Evolutionary conservation across 2,113 vertebrate genomes (phyloP).

Genomic region (Bolborhynchus lineola): DNA sequence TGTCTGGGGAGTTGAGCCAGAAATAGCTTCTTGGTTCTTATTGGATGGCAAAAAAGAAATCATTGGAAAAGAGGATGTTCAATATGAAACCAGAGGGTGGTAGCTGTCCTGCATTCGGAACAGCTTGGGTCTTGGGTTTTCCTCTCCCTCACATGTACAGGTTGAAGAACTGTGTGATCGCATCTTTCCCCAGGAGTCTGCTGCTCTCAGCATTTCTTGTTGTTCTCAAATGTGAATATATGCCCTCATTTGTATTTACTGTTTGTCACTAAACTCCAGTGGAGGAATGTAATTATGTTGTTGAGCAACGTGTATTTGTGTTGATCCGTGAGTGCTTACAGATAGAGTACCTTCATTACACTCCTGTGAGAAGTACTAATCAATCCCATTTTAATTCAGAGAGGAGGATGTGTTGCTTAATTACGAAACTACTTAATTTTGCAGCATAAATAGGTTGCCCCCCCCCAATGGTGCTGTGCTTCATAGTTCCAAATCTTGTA

Average conservation of each 20-base stretch:
- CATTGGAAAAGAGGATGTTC: neutral
- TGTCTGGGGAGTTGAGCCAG: neutral
- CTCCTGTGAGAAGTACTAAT: neutral
- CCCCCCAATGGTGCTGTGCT: neutral
- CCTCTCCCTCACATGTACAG: neutral
- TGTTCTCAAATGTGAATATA: neutral
- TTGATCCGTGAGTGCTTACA: neutral
- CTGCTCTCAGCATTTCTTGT: neutral
- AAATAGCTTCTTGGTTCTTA: neutral
- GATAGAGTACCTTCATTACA: fast-evolving
- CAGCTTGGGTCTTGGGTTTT: neutral
- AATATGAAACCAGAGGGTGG: neutral
- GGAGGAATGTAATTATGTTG: neutral
- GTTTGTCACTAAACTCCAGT: neutral
- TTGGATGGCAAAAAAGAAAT: neutral
- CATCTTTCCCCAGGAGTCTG: neutral
- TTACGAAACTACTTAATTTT: neutral
- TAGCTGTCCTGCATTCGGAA: neutral
- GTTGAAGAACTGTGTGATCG: neutral
- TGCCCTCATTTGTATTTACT: neutral
- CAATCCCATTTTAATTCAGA: neutral
- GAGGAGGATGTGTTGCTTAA: neutral
- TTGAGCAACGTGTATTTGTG: neutral
- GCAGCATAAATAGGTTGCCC: neutral
- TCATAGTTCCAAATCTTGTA: neutral